Evolutionary conservation across 2,888 invertebrate genomes (phyloP).

Genomic region (Eupithecia insigniata): DNA sequence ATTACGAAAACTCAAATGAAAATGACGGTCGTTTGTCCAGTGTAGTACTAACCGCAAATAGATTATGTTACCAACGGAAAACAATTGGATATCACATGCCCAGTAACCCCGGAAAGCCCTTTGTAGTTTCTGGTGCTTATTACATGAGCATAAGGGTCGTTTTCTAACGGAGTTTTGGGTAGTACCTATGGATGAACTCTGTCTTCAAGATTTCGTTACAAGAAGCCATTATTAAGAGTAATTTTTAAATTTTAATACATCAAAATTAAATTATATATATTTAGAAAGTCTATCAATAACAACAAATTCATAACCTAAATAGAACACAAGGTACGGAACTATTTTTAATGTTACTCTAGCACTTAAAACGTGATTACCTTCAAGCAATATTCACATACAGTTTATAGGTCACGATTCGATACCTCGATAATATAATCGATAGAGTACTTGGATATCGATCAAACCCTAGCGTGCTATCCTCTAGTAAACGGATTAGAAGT

Average conservation of each 20-base stretch:
- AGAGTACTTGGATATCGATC: conserved; percentile 60
- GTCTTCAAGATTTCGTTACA: conserved; percentile 39
- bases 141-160: conserved; percentile 20
- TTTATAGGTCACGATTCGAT: conserved; percentile 34
- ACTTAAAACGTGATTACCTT: conserved; percentile 15
- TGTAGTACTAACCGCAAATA: conserved; percentile 54
- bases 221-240: not conserved
- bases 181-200: conserved; percentile 29
- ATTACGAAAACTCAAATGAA: conserved; percentile 58
- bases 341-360: conserved; percentile 11
- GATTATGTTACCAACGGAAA: conserved; percentile 50
- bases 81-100: conserved; percentile 45
- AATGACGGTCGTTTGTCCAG: conserved; percentile 49
- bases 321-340: not conserved
- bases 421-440: conserved; percentile 31
- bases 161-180: conserved; percentile 19
- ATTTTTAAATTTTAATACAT: not conserved
- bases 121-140: conserved; percentile 34
- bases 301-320: not conserved
- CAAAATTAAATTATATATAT: not conserved
- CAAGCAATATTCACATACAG: conserved; percentile 15
- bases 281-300: not conserved
- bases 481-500: conserved; percentile 62
- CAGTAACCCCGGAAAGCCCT: conserved; percentile 40
- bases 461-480: conserved; percentile 66